Percentiles rank a stretch among this genome's conserved stretches.
Evolutionary conservation across 1,140 invertebrate genomes (phyloP).

Genomic region (Chrysoperla carnea): DNA sequence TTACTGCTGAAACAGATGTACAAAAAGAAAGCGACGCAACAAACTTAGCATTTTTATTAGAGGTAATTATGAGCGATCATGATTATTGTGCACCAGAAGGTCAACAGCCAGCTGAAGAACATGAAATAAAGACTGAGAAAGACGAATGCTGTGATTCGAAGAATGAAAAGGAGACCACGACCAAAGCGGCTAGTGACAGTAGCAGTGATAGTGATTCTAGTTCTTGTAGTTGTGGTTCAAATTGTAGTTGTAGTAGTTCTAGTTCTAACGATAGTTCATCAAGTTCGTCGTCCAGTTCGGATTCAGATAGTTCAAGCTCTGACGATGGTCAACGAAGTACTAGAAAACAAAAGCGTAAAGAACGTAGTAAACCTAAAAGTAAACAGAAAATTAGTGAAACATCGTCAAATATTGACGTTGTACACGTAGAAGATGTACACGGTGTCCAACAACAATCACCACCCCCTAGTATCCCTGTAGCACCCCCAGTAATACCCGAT

Average conservation of each 20-base stretch:
- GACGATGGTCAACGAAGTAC: conserved; percentile 22
- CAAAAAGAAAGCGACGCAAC: background rate
- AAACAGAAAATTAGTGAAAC: conserved; percentile 26
- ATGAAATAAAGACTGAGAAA: conserved; percentile 3
- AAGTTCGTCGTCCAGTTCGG: conserved; percentile 48
- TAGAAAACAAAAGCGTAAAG: conserved; percentile 20
- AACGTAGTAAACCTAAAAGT: conserved; percentile 17
- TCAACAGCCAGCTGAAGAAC: conserved; percentile 5
- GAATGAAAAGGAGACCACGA: conserved; percentile 26
- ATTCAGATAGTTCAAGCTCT: conserved; percentile 42
- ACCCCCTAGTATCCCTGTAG: conserved; percentile 22
- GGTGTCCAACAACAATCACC: too few relatives aligned
- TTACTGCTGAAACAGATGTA: conserved; percentile 1
- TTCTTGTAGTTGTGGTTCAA: conserved; percentile 58
- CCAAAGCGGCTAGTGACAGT: conserved; percentile 41
- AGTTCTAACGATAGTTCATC: conserved; percentile 31
- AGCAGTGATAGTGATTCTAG: conserved; percentile 56
- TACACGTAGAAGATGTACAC: conserved; percentile 14
- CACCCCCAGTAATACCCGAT: conserved; percentile 20
- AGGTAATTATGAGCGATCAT: conserved; percentile 26
- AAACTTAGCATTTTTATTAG: background rate
- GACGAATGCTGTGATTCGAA: conserved; percentile 18
- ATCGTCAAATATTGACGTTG: conserved; percentile 24
- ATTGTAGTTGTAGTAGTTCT: conserved; percentile 59
- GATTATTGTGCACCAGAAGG: conserved; percentile 32